These are phyloP conservation scores for Peromyscus leucopus DNA, from an alignment of 2,113 vertebrate species.

Conservation along the genomic window DNA sequence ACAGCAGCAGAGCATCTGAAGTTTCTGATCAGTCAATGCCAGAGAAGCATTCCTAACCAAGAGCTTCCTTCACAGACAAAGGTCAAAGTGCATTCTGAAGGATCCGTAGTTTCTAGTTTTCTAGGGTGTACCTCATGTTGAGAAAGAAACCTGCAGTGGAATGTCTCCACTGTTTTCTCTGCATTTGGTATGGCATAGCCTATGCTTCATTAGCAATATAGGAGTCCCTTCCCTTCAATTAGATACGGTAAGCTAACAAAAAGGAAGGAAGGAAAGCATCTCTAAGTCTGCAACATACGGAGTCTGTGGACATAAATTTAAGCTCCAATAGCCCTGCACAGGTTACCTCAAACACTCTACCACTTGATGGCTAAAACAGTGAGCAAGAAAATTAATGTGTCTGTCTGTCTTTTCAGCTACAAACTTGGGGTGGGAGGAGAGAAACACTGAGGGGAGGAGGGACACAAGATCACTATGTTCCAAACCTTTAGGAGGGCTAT, in stretches of 20 bases:
- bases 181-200: neutral
- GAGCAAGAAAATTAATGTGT: neutral
- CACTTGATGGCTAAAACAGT: neutral
- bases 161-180: neutral
- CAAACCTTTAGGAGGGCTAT: neutral
- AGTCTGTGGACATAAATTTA: neutral
- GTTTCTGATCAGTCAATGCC: rapidly evolving
- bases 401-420: neutral
- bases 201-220: neutral
- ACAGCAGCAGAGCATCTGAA: no score
- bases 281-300: neutral
- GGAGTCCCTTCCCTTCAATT: neutral
- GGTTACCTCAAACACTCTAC: neutral
- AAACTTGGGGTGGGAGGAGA: neutral
- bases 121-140: neutral
- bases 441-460: neutral
- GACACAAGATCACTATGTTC: neutral
- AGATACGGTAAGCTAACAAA: neutral
- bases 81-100: neutral
- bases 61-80: neutral
- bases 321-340: no score
- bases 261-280: no score
- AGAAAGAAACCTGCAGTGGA: neutral
- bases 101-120: neutral
- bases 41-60: neutral